Evolutionary conservation across 1,140 invertebrate species (phyloP).

Genomic region (Pseudoatta argentina): DNA sequence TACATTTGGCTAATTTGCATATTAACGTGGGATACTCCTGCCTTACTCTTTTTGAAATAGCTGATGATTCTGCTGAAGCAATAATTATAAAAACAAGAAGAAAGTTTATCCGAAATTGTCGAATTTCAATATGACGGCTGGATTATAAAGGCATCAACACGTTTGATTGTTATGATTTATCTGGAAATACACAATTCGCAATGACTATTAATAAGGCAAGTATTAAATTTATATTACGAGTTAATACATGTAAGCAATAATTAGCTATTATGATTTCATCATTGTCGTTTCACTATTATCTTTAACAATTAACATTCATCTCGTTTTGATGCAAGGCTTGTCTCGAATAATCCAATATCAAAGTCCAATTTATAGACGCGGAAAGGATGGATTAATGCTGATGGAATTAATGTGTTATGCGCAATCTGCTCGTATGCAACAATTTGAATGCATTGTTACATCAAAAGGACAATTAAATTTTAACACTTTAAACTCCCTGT

Average conservation of each 20-base stretch:
- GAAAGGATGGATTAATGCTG: not conserved
- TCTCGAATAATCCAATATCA: constrained; percentile 14
- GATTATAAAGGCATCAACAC: not conserved
- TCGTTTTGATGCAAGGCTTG: not conserved
- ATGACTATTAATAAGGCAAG: not conserved
- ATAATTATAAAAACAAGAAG: constrained; percentile 28
- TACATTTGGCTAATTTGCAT: constrained; percentile 42
- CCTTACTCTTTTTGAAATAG: constrained; percentile 13
- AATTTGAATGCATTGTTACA: not conserved
- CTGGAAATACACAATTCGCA: not conserved
- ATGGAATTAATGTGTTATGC: not conserved
- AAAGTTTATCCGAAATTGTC: constrained; percentile 6
- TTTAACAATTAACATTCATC: constrained; percentile 18
- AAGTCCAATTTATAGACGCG: constrained; percentile 34
- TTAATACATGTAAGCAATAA: constrained; percentile 35
- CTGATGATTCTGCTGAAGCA: not conserved
- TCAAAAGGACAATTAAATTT: constrained; percentile 19
- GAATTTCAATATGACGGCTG: constrained; percentile 8
- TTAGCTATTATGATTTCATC: not conserved
- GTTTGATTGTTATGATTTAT: not conserved
- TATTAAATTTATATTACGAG: constrained; percentile 26
- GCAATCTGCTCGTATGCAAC: not conserved
- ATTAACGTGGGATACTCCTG: constrained; percentile 12
- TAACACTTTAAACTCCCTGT: not conserved
- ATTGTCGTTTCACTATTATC: constrained; percentile 15